Percentiles rank a stretch among this genome's conserved stretches.
phyloP scores from a whole-genome alignment of 2,797 vertebrate species.

The Eospalax fontanierii region DNA sequence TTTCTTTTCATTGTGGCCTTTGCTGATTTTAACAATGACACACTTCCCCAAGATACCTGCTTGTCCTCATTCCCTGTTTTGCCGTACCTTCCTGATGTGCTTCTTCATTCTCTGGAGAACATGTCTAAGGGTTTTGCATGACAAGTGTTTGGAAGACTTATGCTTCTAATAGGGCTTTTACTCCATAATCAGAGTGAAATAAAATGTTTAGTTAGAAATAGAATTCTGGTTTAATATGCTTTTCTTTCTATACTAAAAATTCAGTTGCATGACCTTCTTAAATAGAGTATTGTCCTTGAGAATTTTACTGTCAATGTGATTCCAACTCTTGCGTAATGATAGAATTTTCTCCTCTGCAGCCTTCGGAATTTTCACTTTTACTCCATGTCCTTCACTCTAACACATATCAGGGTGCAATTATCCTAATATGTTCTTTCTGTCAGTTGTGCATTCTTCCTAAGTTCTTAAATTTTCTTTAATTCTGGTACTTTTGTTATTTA shows the following conservation, averaged over 20 bases:
- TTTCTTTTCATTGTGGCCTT: neutral
- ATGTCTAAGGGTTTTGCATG: conserved; percentile 2
- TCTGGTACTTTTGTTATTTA: conserved; percentile 24
- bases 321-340: neutral
- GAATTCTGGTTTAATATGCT: conserved; percentile 17
- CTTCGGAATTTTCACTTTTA: conserved; percentile 63
- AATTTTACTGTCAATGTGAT: conserved; percentile 39
- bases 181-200: conserved; percentile 43
- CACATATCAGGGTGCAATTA: neutral
- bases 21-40: neutral
- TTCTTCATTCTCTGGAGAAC: conserved; percentile 25
- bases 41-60: neutral
- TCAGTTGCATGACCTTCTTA: conserved; percentile 15
- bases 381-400: neutral
- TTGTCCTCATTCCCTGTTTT: neutral
- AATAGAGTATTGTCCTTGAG: neutral
- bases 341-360: conserved; percentile 8
- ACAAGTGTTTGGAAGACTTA: neutral
- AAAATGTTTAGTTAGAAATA: conserved; percentile 35
- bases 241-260: conserved; percentile 59
- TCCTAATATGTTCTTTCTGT: conserved; percentile 10
- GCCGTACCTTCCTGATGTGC: neutral
- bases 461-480: conserved; percentile 26
- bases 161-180: conserved; percentile 16
- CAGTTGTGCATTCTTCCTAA: conserved; percentile 39